Evolutionary conservation across 1,140 invertebrate genomes (phyloP).

Genomic region (Ladona fulva): DNA sequence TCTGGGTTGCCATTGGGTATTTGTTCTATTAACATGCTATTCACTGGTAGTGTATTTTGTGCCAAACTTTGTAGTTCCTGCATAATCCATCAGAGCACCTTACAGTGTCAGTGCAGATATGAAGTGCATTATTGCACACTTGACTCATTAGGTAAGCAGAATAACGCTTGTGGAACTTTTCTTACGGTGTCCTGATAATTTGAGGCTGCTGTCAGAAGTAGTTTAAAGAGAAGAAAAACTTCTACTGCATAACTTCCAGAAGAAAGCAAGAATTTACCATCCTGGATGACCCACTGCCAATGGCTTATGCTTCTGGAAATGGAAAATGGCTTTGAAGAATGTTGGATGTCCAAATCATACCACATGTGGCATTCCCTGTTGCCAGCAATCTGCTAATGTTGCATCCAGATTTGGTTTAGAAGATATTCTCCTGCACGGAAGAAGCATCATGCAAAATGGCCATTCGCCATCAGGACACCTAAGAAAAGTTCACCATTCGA

Average conservation of each 20-base stretch:
- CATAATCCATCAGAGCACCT: neutral
- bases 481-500: neutral
- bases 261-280: no score
- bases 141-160: neutral
- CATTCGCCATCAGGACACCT: neutral
- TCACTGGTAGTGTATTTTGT: conserved; percentile 10
- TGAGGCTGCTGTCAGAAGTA: neutral
- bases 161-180: neutral
- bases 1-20: no score
- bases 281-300: no score
- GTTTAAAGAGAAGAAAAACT: neutral
- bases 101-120: neutral
- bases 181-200: neutral
- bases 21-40: neutral
- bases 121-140: neutral
- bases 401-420: neutral
- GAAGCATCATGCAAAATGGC: neutral
- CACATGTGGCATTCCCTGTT: no score
- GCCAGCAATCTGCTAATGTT: neutral
- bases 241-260: neutral
- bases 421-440: neutral
- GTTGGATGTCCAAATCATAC: no score
- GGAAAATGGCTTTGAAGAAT: no score
- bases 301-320: no score
- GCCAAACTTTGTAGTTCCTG: neutral